Evolutionary conservation across 2,113 vertebrate species (phyloP), one percentile per base, ranked within the genome.

Genomic region (Ranitomeya variabilis): DNA sequence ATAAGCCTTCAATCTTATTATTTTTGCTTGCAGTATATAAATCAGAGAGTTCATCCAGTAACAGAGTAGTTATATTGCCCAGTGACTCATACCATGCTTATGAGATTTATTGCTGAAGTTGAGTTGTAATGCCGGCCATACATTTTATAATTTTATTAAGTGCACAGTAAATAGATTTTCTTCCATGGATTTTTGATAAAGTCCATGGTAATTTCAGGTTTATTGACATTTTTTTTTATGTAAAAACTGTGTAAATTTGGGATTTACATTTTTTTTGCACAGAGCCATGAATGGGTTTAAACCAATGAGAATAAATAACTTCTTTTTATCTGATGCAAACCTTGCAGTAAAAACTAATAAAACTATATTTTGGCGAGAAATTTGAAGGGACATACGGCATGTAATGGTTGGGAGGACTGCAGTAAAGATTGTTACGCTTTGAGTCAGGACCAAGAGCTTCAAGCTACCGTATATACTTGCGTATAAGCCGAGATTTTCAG

Each of bases 11-110:
- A 60, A 16, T 14, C 15, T 16, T 16, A 60, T 16, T 2, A 16
- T 23, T 31, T 73, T 31, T 73, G 31, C 9, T 84, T 54, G 64
- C 82, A 54, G 18, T 52, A 51, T 54, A 69, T 84, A 84, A 69
- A 81, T 81, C 64, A 71, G 14, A 55, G 60, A 54, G 45, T 84
- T 51, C 16, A 21, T 54, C 51, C 9, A 71, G 64, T 83, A 64
- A 83, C 60, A 67, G 37, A 64, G 80, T 55, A 26, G 45, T 84
- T 83, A 71, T 84, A 71, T 84, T 84, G 54, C 12, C 21, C 66
- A 84, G 31, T 84, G 62, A 64, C 62, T 64, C 62, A 64, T 64
- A 64, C 62, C 62, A 71, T 69, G 66, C 11, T 21, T 8, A 13
- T 54, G 23, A 69, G 82, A 84, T 84, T 84, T 71, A 55, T 84